phyloP scores from a whole-genome alignment of 2,797 vertebrate species.

The Discoglossus pictus region DNA sequence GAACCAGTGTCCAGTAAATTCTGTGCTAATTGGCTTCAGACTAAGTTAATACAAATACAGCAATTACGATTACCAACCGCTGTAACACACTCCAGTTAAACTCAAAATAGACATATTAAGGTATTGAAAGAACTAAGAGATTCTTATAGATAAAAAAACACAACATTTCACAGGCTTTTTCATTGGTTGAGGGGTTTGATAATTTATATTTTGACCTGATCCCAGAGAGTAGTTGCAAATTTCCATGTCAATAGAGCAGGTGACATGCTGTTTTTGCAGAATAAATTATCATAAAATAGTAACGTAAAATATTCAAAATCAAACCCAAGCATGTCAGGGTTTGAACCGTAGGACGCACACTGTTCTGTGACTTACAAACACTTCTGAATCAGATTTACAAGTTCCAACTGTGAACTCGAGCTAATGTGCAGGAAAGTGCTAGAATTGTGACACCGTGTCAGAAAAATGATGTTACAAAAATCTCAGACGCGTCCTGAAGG shows the following conservation, averaged over 20 bases:
- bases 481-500: slow-evolving; percentile 55
- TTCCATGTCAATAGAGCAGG: slow-evolving; percentile 7
- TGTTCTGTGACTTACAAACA: slow-evolving; percentile 62
- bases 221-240: slow-evolving; percentile 12
- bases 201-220: no score
- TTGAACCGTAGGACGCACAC: slow-evolving; percentile 41
- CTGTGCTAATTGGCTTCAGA: no score
- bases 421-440: slow-evolving; percentile 52
- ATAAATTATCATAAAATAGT: slow-evolving; percentile 27
- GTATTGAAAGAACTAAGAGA: no score
- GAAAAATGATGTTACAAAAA: slow-evolving; percentile 57
- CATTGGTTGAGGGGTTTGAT: no score
- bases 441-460: slow-evolving; percentile 66
- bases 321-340: slow-evolving; percentile 1
- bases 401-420: slow-evolving; percentile 67
- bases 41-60: no score
- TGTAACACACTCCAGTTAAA: no score
- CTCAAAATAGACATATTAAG: no score
- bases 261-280: slow-evolving; percentile 12
- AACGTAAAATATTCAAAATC: slow-evolving; percentile 10
- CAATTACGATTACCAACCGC: no score
- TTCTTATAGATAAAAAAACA: no score
- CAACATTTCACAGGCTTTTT: no score
- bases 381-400: slow-evolving; percentile 60
- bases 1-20: no score